Base-by-base conservation (phyloP, 2,797 vertebrate genomes). In the Anguilla megastoma region DNA sequence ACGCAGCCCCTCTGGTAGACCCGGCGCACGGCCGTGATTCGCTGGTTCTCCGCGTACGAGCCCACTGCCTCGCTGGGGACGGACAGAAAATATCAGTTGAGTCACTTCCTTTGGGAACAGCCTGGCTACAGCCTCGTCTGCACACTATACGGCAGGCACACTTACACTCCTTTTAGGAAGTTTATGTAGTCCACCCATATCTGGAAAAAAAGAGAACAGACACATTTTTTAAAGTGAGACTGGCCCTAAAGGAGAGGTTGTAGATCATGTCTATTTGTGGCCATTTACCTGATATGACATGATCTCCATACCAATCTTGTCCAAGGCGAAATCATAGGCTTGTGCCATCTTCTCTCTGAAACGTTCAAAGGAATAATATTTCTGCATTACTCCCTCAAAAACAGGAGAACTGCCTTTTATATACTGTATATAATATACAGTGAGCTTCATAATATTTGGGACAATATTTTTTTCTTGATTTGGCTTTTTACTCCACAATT, bases 101-200 rank as follows among this genome's bases (percentile, higher is more conserved):
- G 69, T 8, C 9, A 10, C 69, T 30, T 30, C 27, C 27, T 30
- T 2, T 10, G 60, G 60, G 60, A 45, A 45, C 8, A n/a, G 60
- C 60, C 24, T 69, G 63, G 63, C 63, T 7, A 69, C n/a, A 8
- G 63, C n/a, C 9, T 54, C 21, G 90, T 54, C 86, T 33, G 69
- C 86, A 88, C 80, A 90, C 87, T 7, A 7, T 60, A 90, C 87
- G 12, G 86, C 30, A 84, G 18, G 5, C 58, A 60, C 83, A 98
- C 99, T 98, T 96, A 99, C 99, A 99, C 99, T 96, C 99, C 99
- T 96, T 99, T 99, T 90, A 99, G 97, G 95, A 99, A 99, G 95
- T 99, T 99, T 95, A 99, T 99, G 94, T 99, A 99, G 96, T 99
- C 99, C 90, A 99, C 99, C 99, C 99, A 99, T 93, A 99, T 99